Base-by-base conservation (phyloP, 92 coral and sea anemone species). In the Epizoanthus fatuus region DNA sequence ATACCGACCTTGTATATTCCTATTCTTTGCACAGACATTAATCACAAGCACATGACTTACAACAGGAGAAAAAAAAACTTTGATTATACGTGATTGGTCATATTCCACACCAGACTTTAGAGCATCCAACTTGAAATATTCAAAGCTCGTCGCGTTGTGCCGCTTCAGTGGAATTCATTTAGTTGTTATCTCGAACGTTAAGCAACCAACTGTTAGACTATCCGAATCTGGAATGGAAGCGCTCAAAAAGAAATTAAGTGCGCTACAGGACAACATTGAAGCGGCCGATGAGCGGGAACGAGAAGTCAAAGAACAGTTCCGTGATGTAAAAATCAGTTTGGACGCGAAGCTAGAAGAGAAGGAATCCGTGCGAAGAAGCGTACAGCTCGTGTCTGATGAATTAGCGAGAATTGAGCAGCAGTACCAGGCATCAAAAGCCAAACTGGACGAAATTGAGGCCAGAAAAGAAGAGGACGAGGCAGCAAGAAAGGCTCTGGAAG, bases 201-300 rank as follows among this genome's bases (percentile, higher is more conserved):
- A 15, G 40, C 35, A 52, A 49, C 22, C 44, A 45, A 17, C 42
- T 25, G 63, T 29, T 29, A 52, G 37, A 74, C 20, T 20, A 8
- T 10, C 13, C 47, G 52, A 29, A 29, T 29, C 62, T 25, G 51
- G 45, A 60, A 87, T 87, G 91, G 72, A 87, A 60, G 78, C 76
- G 10, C 68, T 87, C 22, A 87, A 87, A 29, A 72, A 87, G 44
- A 69, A 79, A 17, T 47, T 87, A 17, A 71, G 19, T 25, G 55
- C 58, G 69, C 20, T 87, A 29, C 75, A 80, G 51, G 82, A 72
- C 55, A 44, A 47, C 14, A 80, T 80, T 7, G 91, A 87, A 40
- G 75, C 55, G 8, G 91, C 91, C 12, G 74, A 87, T 5, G 75
- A 87, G 44, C 91, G 91, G 7, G 91, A 87, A 64, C 22, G 67